Conservation (phyloP, 2,888 invertebrate species). For the Eristalis pertinax region DNA sequence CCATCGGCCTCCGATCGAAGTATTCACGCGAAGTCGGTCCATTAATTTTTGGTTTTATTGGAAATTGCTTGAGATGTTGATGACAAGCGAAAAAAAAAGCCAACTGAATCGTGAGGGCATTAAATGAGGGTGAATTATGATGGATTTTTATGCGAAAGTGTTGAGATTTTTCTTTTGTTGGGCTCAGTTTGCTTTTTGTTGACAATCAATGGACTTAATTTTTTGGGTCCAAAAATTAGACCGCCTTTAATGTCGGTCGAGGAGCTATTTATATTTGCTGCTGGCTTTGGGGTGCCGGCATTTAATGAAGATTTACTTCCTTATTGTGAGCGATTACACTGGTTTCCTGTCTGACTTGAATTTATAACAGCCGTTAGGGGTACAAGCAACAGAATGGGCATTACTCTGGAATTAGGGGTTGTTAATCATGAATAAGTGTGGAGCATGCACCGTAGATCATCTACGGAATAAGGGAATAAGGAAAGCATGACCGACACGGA, state of each 20-base stretch:
- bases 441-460: too few relatives aligned
- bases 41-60: conserved; percentile 28
- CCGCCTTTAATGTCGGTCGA: background rate
- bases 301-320: background rate
- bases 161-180: background rate
- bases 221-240: background rate
- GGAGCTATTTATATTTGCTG: background rate
- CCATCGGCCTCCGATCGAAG: background rate
- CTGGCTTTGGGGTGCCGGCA: background rate
- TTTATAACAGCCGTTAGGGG: background rate
- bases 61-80: conserved; percentile 1
- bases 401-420: too few relatives aligned
- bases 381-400: background rate
- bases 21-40: background rate
- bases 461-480: too few relatives aligned
- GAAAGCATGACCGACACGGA: too few relatives aligned
- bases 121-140: background rate
- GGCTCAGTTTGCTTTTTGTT: background rate
- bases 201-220: background rate
- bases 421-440: too few relatives aligned
- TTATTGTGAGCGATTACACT: background rate
- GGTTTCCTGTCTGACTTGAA: background rate
- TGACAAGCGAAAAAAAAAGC: background rate
- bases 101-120: background rate
- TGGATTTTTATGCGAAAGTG: background rate